Base-by-base conservation (phyloP, 2,888 invertebrate species). In the Tiliacea aurago region DNA sequence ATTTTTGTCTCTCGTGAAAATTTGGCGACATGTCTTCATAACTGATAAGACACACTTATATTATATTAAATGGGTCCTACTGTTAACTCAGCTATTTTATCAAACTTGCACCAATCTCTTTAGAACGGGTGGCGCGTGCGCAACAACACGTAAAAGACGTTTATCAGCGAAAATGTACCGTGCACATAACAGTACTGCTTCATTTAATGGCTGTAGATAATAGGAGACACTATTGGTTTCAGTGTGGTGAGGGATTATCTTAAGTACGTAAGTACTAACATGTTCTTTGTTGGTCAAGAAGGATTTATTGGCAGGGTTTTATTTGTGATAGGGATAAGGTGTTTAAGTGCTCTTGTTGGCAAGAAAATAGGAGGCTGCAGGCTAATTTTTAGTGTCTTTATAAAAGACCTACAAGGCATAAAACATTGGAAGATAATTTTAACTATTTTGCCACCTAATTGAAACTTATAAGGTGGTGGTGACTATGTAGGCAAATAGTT, bases 191-290 rank as follows among this genome's bases (percentile, higher is more conserved):
- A 85, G 88, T 87, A 87, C 84, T 77, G 71, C 83, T 82, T 78
- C 83, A 83, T 83, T 84, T 90, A 92, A 92, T 91, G 87, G 87
- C 83, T 72, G 71, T 59, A 85, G 87, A 83, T 87, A 81, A 83
- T 76, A 76, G 73, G 68, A 67, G 65, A 74, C 61, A 68, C 49
- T 83, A 78, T 80, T 83, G 74, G 72, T 76, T 73, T 61, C 28
- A 70, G 56, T 55, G 62, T 49, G 49, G 62, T 18, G 43, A 65
- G 55, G 56, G 5, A 41, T 69, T 70, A 86, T 77, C 69, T 77
- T 13, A 59, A 59, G 73, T 23, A 23, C 18, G 49, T 18, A n/a
- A 11, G 51, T 49, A 10, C 1, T 49, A n/a, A 55, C 15, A 2
- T 28, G 55, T 55, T 28, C 55, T 15, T 18, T 55, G 28, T 28